These are phyloP conservation scores for Rhopalosiphum padi DNA, from an alignment of 1,140 invertebrate genomes.

Conservation along the genomic window DNA sequence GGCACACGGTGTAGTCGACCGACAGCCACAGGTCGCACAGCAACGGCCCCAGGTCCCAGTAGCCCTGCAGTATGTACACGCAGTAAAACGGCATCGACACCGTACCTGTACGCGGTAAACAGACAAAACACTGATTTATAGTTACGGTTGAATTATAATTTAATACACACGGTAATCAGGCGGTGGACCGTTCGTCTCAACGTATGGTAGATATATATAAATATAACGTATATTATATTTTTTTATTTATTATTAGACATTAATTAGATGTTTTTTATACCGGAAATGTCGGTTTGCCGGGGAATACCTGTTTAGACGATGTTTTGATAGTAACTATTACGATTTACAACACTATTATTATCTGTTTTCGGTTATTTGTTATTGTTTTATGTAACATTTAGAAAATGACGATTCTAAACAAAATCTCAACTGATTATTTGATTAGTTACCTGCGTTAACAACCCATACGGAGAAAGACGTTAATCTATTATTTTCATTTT, in stretches of 20 bases:
- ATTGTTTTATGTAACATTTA: background rate
- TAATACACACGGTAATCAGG: background rate
- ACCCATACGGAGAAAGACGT: background rate
- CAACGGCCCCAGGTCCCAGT: conserved; percentile 95
- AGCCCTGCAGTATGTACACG: conserved; percentile 93
- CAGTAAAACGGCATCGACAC: conserved; percentile 96
- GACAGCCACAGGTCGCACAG: conserved; percentile 98
- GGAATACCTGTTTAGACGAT: background rate
- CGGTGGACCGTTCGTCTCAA: too few relatives aligned
- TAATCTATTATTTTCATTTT: background rate
- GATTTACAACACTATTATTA: too few relatives aligned
- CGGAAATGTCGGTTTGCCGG: background rate
- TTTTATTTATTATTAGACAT: background rate
- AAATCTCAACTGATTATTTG: background rate
- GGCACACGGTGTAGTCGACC: conserved; percentile 98
- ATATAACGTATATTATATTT: background rate
- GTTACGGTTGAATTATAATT: background rate
- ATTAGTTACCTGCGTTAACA: background rate
- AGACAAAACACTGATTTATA: conserved; percentile 23
- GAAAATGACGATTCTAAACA: background rate
- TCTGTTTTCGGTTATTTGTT: too few relatives aligned
- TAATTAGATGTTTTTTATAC: background rate
- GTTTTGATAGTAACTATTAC: background rate
- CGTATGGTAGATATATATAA: too few relatives aligned
- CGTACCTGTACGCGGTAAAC: conserved; percentile 72